Evolutionary conservation across 2,113 vertebrate genomes (phyloP), one percentile per base, ranked within the genome.

Genomic region (Manacus vitellinus): DNA sequence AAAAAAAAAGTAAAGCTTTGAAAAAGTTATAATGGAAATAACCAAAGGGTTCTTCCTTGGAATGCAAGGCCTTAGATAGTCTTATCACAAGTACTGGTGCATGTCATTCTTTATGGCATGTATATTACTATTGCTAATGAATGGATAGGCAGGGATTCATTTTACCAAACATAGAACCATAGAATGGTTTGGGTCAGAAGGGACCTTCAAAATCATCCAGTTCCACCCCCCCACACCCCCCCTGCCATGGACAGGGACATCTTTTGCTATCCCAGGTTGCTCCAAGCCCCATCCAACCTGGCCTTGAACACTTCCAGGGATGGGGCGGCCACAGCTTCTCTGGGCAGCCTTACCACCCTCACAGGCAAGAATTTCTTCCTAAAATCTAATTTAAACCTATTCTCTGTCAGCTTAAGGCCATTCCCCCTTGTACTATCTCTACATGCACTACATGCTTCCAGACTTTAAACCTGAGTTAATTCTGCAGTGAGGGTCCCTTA

Each of bases 121-220:
- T 30, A 3, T 14, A 12, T 35, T 17, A 3, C 27, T 46, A 13
- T 7, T 70, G 23, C 39, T 49, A 39, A 17, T 0, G 0, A 44
- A 12, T 2, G 22, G n/a, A 46, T 28, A 27, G 44, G 23, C 49
- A 79, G 76, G 8, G n/a, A 33, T 31, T 67, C 12, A 47, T 79
- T 74, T 73, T 46, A 39, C 4, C 0, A 3, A 11, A 18, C 31
- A 35, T 12, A 33, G 67, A 51, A 58, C 19, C 27, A 49, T 25
- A 33, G 31, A 24, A 37, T 20, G 12, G 2, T 58, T 51, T 3
- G 67, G 25, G 17, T 80, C 73, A 75, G 25, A 56, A 63, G 24
- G 58, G 21, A 35, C 17, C 28, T 35, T 18, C 58, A 41, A 31
- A 11, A 7, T 3, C 13, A 49, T 24, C 39, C 33, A 41, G 21